Conservation (phyloP, 53 echinoderm and acorn worm species). For the Stichopus horrens region DNA sequence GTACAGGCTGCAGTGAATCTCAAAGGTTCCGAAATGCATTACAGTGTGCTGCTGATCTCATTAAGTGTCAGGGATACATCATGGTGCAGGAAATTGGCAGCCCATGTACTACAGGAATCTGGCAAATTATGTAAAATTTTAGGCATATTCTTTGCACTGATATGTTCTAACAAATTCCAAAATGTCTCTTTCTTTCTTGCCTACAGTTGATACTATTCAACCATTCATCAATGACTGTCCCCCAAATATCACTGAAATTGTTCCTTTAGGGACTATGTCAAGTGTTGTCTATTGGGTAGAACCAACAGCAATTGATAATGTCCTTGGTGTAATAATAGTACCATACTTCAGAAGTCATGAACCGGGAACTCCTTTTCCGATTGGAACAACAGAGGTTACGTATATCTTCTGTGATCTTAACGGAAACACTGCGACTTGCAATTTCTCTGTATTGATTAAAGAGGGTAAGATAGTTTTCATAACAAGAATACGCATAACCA, state of each 20-base stretch:
- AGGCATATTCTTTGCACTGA: too few relatives aligned
- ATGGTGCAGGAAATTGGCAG: too few relatives aligned
- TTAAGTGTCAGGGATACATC: too few relatives aligned
- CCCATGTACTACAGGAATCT: too few relatives aligned
- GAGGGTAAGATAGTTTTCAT: not conserved
- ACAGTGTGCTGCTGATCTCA: too few relatives aligned
- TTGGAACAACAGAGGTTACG: conserved; percentile 47
- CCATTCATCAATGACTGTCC: conserved; percentile 55
- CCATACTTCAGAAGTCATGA: conserved; percentile 40
- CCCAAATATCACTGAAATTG: conserved; percentile 19
- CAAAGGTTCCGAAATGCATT: too few relatives aligned
- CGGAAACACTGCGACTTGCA: conserved; percentile 25
- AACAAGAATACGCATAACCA: too few relatives aligned
- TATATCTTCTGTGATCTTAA: conserved; percentile 30
- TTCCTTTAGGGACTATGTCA: not conserved
- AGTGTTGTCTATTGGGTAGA: conserved; percentile 42
- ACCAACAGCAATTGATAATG: conserved; percentile 49
- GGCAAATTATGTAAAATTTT: too few relatives aligned
- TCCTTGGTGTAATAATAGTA: not conserved
- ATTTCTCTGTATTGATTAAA: conserved; percentile 33
- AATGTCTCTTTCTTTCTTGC: not conserved
- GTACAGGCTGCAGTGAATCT: too few relatives aligned
- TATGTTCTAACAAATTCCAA: too few relatives aligned
- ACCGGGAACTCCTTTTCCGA: conserved; percentile 27
- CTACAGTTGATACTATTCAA: conserved; percentile 29